A percentile compares a stretch with the other conserved stretches of the same genome.
Conservation (phyloP, 2,888 invertebrate species). For the Schizaphis graminum region DNA sequence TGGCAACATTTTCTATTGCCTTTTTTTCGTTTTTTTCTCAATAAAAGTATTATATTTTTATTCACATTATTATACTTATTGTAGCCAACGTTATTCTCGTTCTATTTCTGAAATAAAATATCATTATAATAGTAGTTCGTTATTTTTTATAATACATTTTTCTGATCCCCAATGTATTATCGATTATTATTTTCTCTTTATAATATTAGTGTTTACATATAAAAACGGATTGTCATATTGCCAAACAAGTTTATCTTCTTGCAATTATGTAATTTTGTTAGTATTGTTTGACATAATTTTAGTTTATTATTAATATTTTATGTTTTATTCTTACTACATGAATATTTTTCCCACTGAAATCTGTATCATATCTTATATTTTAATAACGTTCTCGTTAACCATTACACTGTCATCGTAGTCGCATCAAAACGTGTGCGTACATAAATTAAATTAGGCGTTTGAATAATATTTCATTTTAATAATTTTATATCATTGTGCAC, state of each 20-base stretch:
- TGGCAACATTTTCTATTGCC: neutral
- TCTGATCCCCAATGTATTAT: neutral
- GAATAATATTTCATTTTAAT: neutral
- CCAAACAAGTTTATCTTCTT: neutral
- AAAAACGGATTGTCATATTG: neutral
- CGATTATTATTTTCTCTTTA: neutral
- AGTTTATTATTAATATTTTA: neutral
- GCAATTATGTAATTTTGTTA: neutral
- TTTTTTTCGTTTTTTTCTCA: neutral
- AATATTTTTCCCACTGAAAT: neutral
- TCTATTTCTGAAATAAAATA: neutral
- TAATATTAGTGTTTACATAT: neutral
- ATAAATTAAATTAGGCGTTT: neutral
- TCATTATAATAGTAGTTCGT: slow-evolving; percentile 3
- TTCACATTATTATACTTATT: neutral
- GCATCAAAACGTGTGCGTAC: neutral
- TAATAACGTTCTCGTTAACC: neutral
- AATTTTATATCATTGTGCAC: neutral
- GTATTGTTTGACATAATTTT: neutral
- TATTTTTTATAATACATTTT: neutral
- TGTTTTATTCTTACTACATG: neutral
- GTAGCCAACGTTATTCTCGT: neutral
- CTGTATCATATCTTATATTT: neutral
- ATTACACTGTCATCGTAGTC: neutral
- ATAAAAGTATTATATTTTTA: neutral